Evolutionary conservation across 2,113 vertebrate species (phyloP), one percentile per base, ranked within the genome.

Genomic region (Hemiscyllium ocellatum): DNA sequence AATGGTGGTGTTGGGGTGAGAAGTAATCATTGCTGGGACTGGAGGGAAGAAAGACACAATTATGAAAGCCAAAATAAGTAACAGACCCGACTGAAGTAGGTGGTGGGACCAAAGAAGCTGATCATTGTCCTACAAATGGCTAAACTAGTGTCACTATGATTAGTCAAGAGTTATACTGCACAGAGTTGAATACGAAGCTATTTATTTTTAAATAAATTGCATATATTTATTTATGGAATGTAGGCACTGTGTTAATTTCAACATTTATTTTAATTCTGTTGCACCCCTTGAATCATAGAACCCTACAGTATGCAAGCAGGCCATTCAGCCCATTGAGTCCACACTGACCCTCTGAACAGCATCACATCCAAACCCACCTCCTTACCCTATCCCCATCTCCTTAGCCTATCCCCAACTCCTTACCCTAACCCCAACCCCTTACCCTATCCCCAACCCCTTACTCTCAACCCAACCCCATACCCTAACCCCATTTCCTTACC

Each of bases 11-110:
- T 99, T 99, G 97, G 99, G 99, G 97, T 99, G 99, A 95, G 99
- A 99, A 66, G 99, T 99, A 98, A 99, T 99, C 98, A 99, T 99
- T 95, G 99, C 99, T 0, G 99, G 99, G 97, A 99, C 99, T 99
- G 97, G 0, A 22, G 96, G 19, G 96, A 66, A 86, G 96, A 96
- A 95, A 42, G 24, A 95, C 29, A 68, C 0, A 42, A 66, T n/a
- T 37, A 19, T 93, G 66, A 19, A 37, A 90, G 2, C 65, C 89
- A 66, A 37, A 22, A 6, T 19, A 65, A 93, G 61, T 20, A 37
- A n/a, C 33, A 65, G n/a, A 93, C 20, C 19, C 17, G 4, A 17
- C 0, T 65, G 29, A 29, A 90, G 29, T 13, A 33, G 26, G 33
- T n/a, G 26, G 33, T 61, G 13, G 13, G 12, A 61, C 12, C 33